Base-by-base conservation (phyloP, 2,797 vertebrate genomes). In the Anguilla pacifica region DNA sequence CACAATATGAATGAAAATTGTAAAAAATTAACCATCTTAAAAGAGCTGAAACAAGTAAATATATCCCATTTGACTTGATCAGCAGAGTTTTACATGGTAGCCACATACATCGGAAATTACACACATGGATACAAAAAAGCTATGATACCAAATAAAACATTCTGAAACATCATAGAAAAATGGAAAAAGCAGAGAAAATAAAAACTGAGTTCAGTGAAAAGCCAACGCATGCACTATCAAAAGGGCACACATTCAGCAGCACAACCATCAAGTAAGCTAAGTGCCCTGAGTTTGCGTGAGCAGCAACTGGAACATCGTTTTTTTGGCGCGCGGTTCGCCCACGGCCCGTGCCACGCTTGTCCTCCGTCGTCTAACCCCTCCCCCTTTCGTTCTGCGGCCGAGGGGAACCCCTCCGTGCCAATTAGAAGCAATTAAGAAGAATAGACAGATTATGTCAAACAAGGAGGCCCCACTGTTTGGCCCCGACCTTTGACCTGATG, bases 361-460 rank as follows among this genome's bases (percentile, higher is more conserved):
- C 72, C 6, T 92, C 92, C 93, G 95, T 95, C 94, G 94, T 95
- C 49, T 83, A 49, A 83, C 43, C 51, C 6, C 17, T 25, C 43
- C 31, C 64, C 28, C 55, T 88, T 85, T 94, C 94, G 94, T 93
- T 86, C 87, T 88, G 87, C 25, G 89, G 43, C 96, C 96, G 93
- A 96, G 94, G 96, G 94, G 93, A 93, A 93, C 92, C 95, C 94
- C 93, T 94, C 95, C 95, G 93, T 85, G 92, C 93, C 95, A 96
- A 96, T 91, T 93, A 91, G 94, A 94, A 94, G 94, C 94, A 96
- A 97, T 96, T 96, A 96, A 94, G 91, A 93, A 92, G 92, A 96
- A 94, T 91, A 96, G 93, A 94, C 93, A 93, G 89, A 93, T 92
- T 90, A 93, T 94, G 93, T 95, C 92, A 92, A 95, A 95, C 94